Base-by-base conservation (phyloP, 2,888 invertebrate genomes). In the Archips xylosteana region DNA sequence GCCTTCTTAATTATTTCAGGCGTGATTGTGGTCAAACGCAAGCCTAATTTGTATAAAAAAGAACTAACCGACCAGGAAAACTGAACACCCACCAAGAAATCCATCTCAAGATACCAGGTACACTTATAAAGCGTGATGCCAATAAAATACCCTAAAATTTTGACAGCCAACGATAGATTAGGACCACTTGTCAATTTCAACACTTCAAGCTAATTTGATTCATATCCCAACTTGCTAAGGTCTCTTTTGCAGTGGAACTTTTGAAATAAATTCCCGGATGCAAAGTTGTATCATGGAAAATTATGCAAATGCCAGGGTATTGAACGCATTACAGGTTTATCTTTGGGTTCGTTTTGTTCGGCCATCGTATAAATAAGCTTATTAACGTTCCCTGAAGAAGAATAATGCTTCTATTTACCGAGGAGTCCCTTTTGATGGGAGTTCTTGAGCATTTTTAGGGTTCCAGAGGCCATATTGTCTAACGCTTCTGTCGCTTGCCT, bases 361-460 rank as follows among this genome's bases (percentile, higher is more conserved):
- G 23, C 73, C 71, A 68, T 79, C 75, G 74, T 71, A 64, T 76
- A 77, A 79, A 79, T 62, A 75, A 75, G 70, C 74, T 77, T 78
- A 78, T 75, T 79, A 76, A 78, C 64, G 71, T 77, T 78, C 76
- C 76, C 81, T 75, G 76, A 75, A 67, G 67, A 66, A 75, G 70
- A 66, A 60, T 45, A 74, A 70, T 65, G 45, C 39, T 71, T 39
- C 57, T 70, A 47, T 75, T 75, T 71, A 62, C 45, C 12, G 4
- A 6, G 23, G 34, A 57, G 15, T 60, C 54, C 10, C 34, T 62
- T 64, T 64, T 36, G 36, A 54, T 36, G 66, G 34, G 51, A 62
- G 42, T 32, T 71, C 15, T 42, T 3, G 54, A 15, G 59, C 39
- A 42, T 47, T 12, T 60, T 34, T 23, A 23, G 23, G 23, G 23